Base-by-base conservation (phyloP, 2,113 vertebrate genomes). In the Gallinago jamesoni region DNA sequence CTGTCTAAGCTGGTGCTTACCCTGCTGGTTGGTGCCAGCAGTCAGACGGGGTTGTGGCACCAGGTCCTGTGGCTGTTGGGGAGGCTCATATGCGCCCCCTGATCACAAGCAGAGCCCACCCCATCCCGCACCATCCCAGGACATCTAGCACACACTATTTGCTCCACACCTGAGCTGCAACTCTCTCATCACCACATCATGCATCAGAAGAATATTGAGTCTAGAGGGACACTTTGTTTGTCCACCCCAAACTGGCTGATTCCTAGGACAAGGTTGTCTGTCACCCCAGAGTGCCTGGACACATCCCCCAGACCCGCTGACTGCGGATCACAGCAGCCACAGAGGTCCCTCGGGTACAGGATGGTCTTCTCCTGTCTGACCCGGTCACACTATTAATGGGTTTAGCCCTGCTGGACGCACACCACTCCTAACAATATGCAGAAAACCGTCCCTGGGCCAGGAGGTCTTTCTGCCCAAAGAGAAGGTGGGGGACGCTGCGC, bases 31-130 rank as follows among this genome's bases (percentile, higher is more conserved):
- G 1, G 57, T 35, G 21, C 41, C 9, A 8, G 55, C 22, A 48
- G 14, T 4, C 1, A 6, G 39, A 15, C 0, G 1, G n/a, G 1
- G 2, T 8, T 1, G 0, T 9, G 9, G 52, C 1, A 1, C 31
- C 5, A 2, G 12, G 18, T 39, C 47, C 16, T 1, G 8, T 1
- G 9, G 73, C 63, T 50, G 47, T 22, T 11, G 35, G 22, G 50
- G 43, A 39, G 52, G 20, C 35, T 69, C 0, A 3, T 27, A n/a
- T 37, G 23, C 30, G 19, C 39, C 68, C 55, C 9, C 19, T 12
- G 77, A 31, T 33, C 24, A 4, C 1, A 9, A 27, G 57, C 21
- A 48, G 63, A n/a, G 13, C 37, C 70, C n/a, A 27, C 18, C 10
- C 25, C n/a, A 14, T 2, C 9, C 18, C 31, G 9, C 47, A 18